Percentiles rank a stretch among this genome's conserved stretches.
Evolutionary conservation across 2,797 vertebrate genomes (phyloP).

Genomic region (Acipenser oxyrinchus): DNA sequence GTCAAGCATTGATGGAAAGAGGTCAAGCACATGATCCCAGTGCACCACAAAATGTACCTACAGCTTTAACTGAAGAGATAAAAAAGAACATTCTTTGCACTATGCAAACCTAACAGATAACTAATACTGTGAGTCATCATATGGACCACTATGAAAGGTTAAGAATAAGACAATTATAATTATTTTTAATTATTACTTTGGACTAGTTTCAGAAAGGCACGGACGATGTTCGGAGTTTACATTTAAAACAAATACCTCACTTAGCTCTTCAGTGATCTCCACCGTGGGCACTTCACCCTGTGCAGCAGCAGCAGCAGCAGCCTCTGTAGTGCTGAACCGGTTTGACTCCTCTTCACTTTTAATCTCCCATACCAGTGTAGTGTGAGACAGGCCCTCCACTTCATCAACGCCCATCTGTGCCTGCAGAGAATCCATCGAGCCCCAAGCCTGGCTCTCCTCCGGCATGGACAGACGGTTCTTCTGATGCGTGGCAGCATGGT

Average conservation of each 20-base stretch:
- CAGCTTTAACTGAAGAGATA: no score
- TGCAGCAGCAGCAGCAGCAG: not conserved
- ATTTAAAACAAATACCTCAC: slow-evolving; percentile 7
- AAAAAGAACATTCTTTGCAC: no score
- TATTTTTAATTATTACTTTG: no score
- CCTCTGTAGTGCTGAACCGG: not conserved
- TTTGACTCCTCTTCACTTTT: not conserved
- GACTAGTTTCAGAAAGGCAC: no score
- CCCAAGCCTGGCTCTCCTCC: slow-evolving; percentile 30
- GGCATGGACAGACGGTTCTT: not conserved
- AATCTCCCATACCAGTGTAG: not conserved
- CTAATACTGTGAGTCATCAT: no score
- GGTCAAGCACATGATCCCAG: no score
- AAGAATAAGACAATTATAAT: no score
- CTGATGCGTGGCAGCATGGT: not conserved
- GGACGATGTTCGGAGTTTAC: no score
- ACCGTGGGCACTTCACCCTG: not conserved
- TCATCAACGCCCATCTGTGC: slow-evolving; percentile 39
- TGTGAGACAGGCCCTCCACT: slow-evolving; percentile 24
- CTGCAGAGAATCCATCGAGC: slow-evolving; percentile 31
- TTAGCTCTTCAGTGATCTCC: slow-evolving; percentile 4
- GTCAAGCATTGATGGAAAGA: no score
- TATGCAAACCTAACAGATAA: no score
- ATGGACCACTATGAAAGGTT: no score
- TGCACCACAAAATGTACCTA: no score